Conservation (phyloP, 2,797 vertebrate genomes). For the Rhincodon typus region DNA sequence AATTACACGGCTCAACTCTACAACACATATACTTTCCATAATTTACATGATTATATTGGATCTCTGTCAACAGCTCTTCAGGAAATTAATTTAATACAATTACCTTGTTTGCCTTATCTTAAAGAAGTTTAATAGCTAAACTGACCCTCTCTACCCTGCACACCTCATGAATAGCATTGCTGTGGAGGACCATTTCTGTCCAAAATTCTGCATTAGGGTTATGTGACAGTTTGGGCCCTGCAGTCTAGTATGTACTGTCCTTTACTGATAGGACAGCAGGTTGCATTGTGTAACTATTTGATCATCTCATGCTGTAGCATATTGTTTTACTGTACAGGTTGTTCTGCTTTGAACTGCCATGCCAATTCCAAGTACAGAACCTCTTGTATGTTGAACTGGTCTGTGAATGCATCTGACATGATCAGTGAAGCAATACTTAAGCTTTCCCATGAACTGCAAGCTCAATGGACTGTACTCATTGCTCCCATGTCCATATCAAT, state of each 20-base stretch:
- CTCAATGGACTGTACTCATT: neutral
- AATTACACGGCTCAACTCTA: neutral
- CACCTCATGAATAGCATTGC: neutral
- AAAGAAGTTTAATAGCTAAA: neutral
- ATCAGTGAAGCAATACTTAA: neutral
- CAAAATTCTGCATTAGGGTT: neutral
- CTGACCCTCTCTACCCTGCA: neutral
- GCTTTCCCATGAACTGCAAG: neutral
- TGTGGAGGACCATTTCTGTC: neutral
- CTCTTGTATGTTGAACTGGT: slow-evolving; percentile 1
- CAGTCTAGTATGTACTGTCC: neutral
- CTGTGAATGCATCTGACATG: neutral
- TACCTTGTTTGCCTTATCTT: neutral
- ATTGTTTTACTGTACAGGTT: neutral
- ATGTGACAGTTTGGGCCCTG: neutral
- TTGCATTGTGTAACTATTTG: too few species aligned
- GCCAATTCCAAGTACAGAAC: neutral
- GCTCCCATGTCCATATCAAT: neutral
- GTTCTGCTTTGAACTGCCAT: neutral
- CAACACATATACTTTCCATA: neutral
- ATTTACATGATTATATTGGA: neutral
- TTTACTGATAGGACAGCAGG: neutral
- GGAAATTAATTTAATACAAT: neutral
- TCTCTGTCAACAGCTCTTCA: neutral
- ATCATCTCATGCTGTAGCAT: neutral